Evolutionary conservation across 2,888 invertebrate species (phyloP).

Genomic region (Carcina quercana): DNA sequence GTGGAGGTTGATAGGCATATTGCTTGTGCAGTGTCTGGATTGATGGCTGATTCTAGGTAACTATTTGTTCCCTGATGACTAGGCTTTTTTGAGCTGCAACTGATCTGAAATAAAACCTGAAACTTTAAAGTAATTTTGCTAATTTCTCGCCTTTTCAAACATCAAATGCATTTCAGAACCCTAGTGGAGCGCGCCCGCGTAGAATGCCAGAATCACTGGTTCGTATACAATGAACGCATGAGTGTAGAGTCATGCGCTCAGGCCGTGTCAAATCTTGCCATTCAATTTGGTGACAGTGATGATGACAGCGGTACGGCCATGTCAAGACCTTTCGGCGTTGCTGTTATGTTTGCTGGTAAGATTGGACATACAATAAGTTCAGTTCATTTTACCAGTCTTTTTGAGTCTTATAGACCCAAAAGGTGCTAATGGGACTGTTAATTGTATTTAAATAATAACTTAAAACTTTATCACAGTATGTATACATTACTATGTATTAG

Average conservation of each 20-base stretch:
- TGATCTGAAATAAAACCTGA: too few relatives aligned
- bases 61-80: too few relatives aligned
- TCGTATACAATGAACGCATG: slow-evolving; percentile 97
- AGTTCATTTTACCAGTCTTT: not conserved
- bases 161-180: too few relatives aligned
- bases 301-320: slow-evolving; percentile 95
- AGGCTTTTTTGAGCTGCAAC: too few relatives aligned
- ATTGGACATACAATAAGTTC: too few relatives aligned
- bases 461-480: too few relatives aligned
- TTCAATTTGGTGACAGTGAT: slow-evolving; percentile 99
- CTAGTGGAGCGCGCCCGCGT: slow-evolving; percentile 95
- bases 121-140: too few relatives aligned
- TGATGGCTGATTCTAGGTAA: slow-evolving; percentile 96
- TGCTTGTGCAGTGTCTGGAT: slow-evolving; percentile 96
- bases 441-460: too few relatives aligned
- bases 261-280: slow-evolving; percentile 98
- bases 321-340: slow-evolving; percentile 99
- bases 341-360: slow-evolving; percentile 96
- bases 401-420: too few relatives aligned
- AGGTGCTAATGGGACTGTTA: too few relatives aligned
- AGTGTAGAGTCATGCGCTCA: slow-evolving; percentile 98
- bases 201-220: slow-evolving; percentile 99
- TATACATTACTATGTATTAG: too few relatives aligned
- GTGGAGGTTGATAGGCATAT: slow-evolving; percentile 98
- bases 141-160: too few relatives aligned